phyloP scores from a whole-genome alignment of 2,888 invertebrate genomes.

The Luperina nickerlii region DNA sequence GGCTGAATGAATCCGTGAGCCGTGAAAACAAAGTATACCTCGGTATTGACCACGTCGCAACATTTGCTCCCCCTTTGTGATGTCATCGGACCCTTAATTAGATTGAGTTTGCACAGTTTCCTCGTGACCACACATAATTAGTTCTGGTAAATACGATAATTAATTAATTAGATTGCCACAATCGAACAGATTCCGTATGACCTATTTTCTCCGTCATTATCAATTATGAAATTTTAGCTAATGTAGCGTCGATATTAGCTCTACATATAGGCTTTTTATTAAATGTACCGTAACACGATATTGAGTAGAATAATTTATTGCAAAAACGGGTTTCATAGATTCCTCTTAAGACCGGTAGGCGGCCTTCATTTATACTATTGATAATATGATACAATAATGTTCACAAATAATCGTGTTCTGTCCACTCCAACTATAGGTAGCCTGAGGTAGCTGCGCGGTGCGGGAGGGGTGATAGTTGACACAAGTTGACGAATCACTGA shows the following conservation, averaged over 20 bases:
- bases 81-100: slow-evolving; percentile 30
- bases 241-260: neutral
- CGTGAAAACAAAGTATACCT: slow-evolving; percentile 34
- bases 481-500: no score
- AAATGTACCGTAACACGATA: slow-evolving; percentile 29
- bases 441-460: no score
- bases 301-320: slow-evolving; percentile 33
- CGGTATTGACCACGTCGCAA: slow-evolving; percentile 28
- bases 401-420: slow-evolving; percentile 28
- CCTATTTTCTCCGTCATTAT: slow-evolving; percentile 27
- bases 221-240: slow-evolving; percentile 18
- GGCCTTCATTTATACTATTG: slow-evolving; percentile 49
- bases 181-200: neutral
- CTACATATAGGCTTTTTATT: slow-evolving; percentile 3
- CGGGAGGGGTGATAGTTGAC: no score
- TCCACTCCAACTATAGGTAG: slow-evolving; percentile 29
- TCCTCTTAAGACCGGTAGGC: slow-evolving; percentile 29
- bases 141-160: slow-evolving; percentile 16
- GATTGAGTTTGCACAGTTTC: slow-evolving; percentile 25
- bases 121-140: slow-evolving; percentile 40
- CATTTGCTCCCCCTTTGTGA: slow-evolving; percentile 35
- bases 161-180: slow-evolving; percentile 5
- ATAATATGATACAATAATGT: slow-evolving; percentile 41
- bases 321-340: slow-evolving; percentile 25
- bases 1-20: slow-evolving; percentile 44